Evolutionary conservation across 1,140 invertebrate genomes (phyloP), one percentile per base, ranked within the genome.

Genomic region (Diorhabda elongata): DNA sequence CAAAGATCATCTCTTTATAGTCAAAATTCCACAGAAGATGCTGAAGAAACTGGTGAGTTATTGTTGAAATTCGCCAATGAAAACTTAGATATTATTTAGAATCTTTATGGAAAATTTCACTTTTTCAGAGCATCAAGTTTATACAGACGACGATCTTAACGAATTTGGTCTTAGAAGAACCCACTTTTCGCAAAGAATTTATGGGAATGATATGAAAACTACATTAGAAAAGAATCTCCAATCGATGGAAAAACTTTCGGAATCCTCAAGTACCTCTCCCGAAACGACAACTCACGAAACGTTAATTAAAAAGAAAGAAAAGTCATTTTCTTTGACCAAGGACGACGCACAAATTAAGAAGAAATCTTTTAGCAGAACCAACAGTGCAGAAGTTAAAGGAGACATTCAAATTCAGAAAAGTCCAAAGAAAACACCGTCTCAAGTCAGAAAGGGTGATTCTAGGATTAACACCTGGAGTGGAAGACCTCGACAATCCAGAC

Each of bases 401-500:
- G 45, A 80, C 76, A 70, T 80, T 67, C 71, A 81, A 74, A 70
- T 80, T 67, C 71, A 81, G 73, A 45, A 73, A 73, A 58, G 70
- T 26, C 72, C 76, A 5, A 81, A 81, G 4, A 82, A 80, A 62
- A 74, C 84, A 2, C 84, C 84, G 2, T 81, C 82, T 42, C 78
- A 83, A 0, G 81, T 80, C 0, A 86, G 83, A 77, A 44, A 83
- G 59, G 57, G 60, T 67, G 56, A 78, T 68, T 70, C 82, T 43
- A 81, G 83, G n/a, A 87, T 85, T 58, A 90, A 89, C 69, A 91
- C 90, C 0, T 91, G 90, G 90, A 89, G 87, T 71, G 89, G 89
- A 2, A 83, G 90, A 5, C 82, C 82, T 59, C 83, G 80, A 0
- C 69, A 74, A 61, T 61, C 87, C 9, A 83, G 90, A 45, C 85